These are phyloP conservation scores for Amblyopsis rosae DNA, from an alignment of 2,113 vertebrate species.

Conservation along the genomic window DNA sequence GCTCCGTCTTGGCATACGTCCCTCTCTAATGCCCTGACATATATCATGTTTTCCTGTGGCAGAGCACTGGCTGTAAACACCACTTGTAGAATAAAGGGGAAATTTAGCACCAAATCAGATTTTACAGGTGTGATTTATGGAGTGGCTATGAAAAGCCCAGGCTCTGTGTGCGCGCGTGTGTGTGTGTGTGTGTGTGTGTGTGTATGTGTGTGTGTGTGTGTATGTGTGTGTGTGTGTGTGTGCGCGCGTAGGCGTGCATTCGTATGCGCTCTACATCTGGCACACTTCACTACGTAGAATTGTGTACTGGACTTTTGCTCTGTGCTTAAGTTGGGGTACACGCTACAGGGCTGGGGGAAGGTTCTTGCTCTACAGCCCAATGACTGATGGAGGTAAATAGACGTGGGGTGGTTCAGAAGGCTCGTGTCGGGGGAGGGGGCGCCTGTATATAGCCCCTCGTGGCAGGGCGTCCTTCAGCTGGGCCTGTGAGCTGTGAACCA, in stretches of 20 bases:
- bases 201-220: constrained; percentile 27
- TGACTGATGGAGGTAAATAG: constrained; percentile 58
- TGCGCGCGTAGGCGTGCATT: too few relatives aligned
- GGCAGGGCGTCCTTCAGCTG: constrained; percentile 45
- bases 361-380: constrained; percentile 9
- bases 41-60: constrained; percentile 47
- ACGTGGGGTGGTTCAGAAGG: constrained; percentile 43
- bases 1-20: neutral
- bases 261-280: neutral
- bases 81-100: constrained; percentile 52
- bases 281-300: neutral
- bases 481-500: constrained; percentile 44
- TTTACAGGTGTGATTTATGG: constrained; percentile 71
- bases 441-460: constrained; percentile 20
- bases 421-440: too few relatives aligned
- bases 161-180: too few relatives aligned
- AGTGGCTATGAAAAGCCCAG: neutral
- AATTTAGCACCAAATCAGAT: constrained; percentile 63
- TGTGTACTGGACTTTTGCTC: constrained; percentile 1
- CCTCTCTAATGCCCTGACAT: constrained; percentile 9
- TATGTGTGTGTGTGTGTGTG: constrained; percentile 1
- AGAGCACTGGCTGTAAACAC: constrained; percentile 58
- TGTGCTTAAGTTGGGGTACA: too few relatives aligned
- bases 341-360: constrained; percentile 1
- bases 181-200: too few relatives aligned